Conservation (phyloP, 1,140 invertebrate species). For the Sycobia sp. region DNA sequence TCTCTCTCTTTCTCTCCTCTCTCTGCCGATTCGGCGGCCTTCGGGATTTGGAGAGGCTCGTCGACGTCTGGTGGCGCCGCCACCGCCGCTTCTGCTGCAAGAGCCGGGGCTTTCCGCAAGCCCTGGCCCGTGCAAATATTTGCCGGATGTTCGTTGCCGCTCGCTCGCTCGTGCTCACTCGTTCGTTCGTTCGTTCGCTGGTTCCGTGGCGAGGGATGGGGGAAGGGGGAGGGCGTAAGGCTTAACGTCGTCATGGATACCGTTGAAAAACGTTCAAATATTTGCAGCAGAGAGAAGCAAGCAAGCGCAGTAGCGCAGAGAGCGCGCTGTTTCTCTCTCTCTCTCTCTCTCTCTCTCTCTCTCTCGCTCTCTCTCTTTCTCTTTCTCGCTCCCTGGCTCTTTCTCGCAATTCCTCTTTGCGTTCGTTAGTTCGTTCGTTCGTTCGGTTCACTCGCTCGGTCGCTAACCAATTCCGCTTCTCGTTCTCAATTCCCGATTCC, state of each 20-base stretch:
- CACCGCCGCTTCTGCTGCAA: slow-evolving; percentile 31
- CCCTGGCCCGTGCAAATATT: slow-evolving; percentile 47
- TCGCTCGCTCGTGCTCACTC: slow-evolving; percentile 41
- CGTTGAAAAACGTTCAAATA: slow-evolving; percentile 52
- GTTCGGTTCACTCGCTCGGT: slow-evolving; percentile 25
- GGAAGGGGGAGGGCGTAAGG: slow-evolving; percentile 39
- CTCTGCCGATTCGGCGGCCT: slow-evolving; percentile 18
- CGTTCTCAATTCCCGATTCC: slow-evolving; percentile 30
- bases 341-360: background rate
- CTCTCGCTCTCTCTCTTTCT: no score
- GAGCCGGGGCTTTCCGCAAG: slow-evolving; percentile 41
- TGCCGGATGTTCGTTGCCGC: slow-evolving; percentile 46
- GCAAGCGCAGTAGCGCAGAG: slow-evolving; percentile 20
- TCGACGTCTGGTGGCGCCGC: slow-evolving; percentile 27
- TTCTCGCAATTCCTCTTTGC: slow-evolving; percentile 42
- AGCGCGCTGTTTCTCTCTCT: slow-evolving; percentile 36
- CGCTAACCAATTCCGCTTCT: slow-evolving; percentile 43
- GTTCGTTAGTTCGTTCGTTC: no score
- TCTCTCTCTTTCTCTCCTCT: background rate
- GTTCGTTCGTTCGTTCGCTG: slow-evolving; percentile 42
- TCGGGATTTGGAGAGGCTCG: slow-evolving; percentile 37
- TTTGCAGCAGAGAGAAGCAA: slow-evolving; percentile 46
- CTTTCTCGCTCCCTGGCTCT: slow-evolving; percentile 29
- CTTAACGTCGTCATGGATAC: slow-evolving; percentile 50
- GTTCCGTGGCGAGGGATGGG: no score